phyloP scores from a whole-genome alignment of 2,888 invertebrate genomes.

The Yponomeuta cagnagella region DNA sequence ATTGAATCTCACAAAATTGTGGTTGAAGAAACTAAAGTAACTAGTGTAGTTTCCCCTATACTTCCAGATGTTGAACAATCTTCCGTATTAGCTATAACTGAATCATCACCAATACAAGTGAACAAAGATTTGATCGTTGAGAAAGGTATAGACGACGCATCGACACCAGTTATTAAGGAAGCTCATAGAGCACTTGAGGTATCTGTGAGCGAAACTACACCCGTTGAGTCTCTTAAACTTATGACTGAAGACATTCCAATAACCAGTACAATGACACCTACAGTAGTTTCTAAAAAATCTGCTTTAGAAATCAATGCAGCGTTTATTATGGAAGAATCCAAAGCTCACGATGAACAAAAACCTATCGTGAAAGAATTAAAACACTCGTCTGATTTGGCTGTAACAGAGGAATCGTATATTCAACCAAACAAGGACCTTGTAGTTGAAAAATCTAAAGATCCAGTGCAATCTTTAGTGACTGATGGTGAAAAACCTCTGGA shows the following conservation, averaged over 20 bases:
- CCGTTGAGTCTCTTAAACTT: background rate
- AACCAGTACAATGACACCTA: background rate
- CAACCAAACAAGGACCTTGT: background rate
- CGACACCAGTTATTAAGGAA: background rate
- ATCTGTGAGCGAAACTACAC: background rate
- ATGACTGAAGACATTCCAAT: background rate
- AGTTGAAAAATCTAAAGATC: background rate
- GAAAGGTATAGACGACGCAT: background rate
- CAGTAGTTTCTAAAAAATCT: background rate
- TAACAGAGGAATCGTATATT: background rate
- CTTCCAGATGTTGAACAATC: background rate
- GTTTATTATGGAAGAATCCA: background rate
- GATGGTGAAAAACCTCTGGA: background rate
- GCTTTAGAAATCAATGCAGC: background rate
- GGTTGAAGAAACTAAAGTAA: background rate
- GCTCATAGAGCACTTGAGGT: background rate
- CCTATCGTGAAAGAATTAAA: background rate
- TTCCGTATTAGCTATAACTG: background rate
- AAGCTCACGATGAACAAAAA: background rate
- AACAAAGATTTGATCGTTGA: slow-evolving; percentile 2
- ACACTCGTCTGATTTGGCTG: background rate
- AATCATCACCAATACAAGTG: slow-evolving; percentile 18
- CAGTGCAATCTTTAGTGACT: background rate
- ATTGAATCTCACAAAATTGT: slow-evolving; percentile 2
- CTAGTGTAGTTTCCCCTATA: background rate